Evolutionary conservation across 2,888 invertebrate genomes (phyloP).

Genomic region (Drosophila cognata): DNA sequence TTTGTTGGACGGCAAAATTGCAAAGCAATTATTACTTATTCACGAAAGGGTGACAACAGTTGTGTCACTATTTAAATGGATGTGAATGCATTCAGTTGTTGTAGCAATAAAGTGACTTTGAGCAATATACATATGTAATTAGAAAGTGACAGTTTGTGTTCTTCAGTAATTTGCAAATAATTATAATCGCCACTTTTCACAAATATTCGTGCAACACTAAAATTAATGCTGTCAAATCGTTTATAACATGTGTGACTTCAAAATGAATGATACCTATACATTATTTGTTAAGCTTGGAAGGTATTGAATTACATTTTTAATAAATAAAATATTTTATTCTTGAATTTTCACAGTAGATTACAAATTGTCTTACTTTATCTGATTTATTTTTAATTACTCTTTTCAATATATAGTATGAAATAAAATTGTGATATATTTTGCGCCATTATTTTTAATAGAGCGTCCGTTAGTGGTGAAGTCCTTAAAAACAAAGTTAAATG

Average conservation of each 20-base stretch:
- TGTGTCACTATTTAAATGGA: neutral
- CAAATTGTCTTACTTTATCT: neutral
- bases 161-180: neutral
- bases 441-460: neutral
- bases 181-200: neutral
- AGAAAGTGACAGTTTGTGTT: constrained; percentile 3
- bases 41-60: constrained; percentile 25
- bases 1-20: constrained; percentile 11
- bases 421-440: constrained; percentile 4
- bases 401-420: neutral
- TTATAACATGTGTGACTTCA: neutral
- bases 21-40: constrained; percentile 24
- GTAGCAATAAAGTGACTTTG: neutral
- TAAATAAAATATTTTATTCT: neutral
- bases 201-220: too few species aligned
- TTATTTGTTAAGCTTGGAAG: neutral
- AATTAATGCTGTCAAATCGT: neutral
- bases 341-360: neutral
- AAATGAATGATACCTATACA: neutral
- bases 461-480: constrained; percentile 21
- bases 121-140: neutral
- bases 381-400: neutral
- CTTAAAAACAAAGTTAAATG: constrained; percentile 8
- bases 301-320: neutral
- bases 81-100: neutral